Conservation (phyloP, 1,140 invertebrate genomes). For the Arctopsyche grandis region DNA sequence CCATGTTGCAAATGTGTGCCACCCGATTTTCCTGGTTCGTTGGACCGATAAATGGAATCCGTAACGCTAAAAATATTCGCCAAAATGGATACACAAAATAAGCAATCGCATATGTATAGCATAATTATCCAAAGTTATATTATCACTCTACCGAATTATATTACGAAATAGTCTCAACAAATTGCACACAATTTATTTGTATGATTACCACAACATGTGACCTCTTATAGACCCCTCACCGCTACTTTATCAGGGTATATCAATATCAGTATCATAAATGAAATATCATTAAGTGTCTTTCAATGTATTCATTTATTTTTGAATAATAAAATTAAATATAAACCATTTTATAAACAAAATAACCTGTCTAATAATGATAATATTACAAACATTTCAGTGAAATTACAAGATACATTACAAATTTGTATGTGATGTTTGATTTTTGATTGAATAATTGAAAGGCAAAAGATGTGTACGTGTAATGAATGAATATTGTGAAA, state of each 20-base stretch:
- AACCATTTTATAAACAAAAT: no score
- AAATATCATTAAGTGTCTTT: not conserved
- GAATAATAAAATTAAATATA: no score
- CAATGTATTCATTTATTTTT: not conserved
- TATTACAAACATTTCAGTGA: no score
- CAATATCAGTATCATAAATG: not conserved
- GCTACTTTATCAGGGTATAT: not conserved
- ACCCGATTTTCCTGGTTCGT: conserved; percentile 28
- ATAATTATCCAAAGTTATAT: not conserved
- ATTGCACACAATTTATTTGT: conserved; percentile 3
- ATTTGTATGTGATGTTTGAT: no score
- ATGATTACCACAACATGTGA: not conserved
- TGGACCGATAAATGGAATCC: conserved; percentile 34
- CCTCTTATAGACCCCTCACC: not conserved
- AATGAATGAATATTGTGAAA: not conserved
- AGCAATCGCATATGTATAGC: no score
- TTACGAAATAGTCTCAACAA: not conserved
- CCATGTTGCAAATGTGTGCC: conserved; percentile 4
- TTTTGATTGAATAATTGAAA: not conserved
- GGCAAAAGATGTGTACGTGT: not conserved
- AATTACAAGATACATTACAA: no score
- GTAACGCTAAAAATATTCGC: no score
- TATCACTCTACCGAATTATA: not conserved
- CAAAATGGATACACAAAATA: no score
- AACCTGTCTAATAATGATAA: no score